These are phyloP conservation scores for Pygoscelis antarcticus DNA, from an alignment of 2,113 vertebrate genomes.

Conservation along the genomic window DNA sequence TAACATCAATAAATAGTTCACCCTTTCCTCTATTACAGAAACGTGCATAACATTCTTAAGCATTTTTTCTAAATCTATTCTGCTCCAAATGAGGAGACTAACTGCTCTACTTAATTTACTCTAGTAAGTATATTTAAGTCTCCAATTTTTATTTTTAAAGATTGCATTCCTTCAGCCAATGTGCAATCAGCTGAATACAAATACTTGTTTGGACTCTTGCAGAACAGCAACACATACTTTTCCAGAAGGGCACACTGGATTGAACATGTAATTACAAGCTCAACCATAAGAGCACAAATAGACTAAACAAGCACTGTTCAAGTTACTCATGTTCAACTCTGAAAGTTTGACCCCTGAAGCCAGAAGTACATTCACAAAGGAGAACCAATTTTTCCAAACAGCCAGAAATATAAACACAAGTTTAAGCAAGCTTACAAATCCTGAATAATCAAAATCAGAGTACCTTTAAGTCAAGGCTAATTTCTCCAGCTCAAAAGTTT, in stretches of 20 bases:
- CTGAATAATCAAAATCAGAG: background rate
- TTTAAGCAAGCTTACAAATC: slow-evolving; percentile 1
- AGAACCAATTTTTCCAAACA: background rate
- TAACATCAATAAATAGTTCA: background rate
- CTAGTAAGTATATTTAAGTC: background rate
- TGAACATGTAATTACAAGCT: slow-evolving; percentile 30
- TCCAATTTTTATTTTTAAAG: background rate
- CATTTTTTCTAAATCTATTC: background rate
- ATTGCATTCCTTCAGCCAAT: background rate
- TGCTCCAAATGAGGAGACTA: background rate
- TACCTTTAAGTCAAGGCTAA: background rate
- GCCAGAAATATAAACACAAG: background rate
- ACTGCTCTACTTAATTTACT: background rate
- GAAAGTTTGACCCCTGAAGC: background rate
- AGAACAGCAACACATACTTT: background rate
- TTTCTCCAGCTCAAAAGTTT: background rate
- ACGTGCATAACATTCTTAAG: background rate
- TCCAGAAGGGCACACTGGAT: background rate
- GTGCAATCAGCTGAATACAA: background rate
- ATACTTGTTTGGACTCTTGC: slow-evolving; percentile 13
- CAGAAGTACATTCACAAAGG: background rate
- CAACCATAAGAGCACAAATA: background rate
- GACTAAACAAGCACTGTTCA: slow-evolving; percentile 10
- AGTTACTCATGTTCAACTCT: background rate
- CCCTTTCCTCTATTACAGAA: background rate